Evolutionary conservation across 2,113 vertebrate species (phyloP), one percentile per base, ranked within the genome.

Genomic region (Charadrius vociferus): DNA sequence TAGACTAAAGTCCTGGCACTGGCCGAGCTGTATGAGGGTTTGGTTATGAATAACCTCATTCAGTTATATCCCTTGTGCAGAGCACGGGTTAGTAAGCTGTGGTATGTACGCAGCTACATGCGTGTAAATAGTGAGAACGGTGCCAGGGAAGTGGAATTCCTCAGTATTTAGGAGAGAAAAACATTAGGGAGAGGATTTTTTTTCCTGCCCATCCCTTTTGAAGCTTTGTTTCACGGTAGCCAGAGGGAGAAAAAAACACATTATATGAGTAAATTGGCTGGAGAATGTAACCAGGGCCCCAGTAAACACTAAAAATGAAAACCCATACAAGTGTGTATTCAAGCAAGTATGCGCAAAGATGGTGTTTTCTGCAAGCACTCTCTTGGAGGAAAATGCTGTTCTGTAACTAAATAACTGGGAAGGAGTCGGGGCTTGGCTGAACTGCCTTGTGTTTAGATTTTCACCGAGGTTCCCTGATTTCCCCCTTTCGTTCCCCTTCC

Each of bases 241-340:
- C 93, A 87, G 89, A 90, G 90, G 94, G 89, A 95, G 74, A 70
- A 95, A 79, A 96, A 68, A 18, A 22, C 82, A 89, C 79, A 95
- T 97, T 97, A 95, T 91, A 67, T 77, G 93, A 96, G 94, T 96
- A 97, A 97, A 95, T 96, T 96, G 96, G 88, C 94, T 96, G 95
- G 94, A 96, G 97, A 96, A 96, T 92, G 87, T 96, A 97, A 93
- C 91, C 87, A 95, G 85, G 82, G 91, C 89, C 94, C 87, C 71
- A 88, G 89, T 91, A 97, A 97, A 95, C 87, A 82, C 84, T 80
- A 53, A 85, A 93, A 94, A 95, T 95, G 93, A 96, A 96, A 96
- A 93, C 77, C 81, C 89, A n/a, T 77, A 90, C 0, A 6, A 83
- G 53, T 93, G 94, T 93, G 94, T 96, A 87, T 93, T 95, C 95